Base-by-base conservation (phyloP, 1,140 invertebrate genomes). In the Bombus sibiricus region DNA sequence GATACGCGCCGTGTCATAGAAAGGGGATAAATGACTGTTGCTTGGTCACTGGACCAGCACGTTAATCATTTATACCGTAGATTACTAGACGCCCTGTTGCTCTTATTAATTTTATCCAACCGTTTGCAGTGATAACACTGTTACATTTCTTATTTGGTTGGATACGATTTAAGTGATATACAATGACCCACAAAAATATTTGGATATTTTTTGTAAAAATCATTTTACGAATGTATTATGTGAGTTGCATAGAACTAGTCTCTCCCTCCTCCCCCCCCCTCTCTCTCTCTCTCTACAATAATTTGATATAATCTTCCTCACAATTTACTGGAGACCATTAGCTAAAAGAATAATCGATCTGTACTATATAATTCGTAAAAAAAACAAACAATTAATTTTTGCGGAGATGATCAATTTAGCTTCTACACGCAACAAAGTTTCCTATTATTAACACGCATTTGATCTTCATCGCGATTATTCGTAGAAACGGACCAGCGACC, bases 61-160 rank as follows among this genome's bases (percentile, higher is more conserved):
- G 85, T 89, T 89, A 86, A 89, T 89, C 85, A 89, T 89, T 89
- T 83, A 37, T 71, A 57, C 47, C 37, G 34, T 57, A 69, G 32
- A 79, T 89, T 59, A 41, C 6, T 32, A 15, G 25, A 13, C 25
- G 28, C 12, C 12, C 10, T 43, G 71, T 74, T 41, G 34, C 34
- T 28, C 41, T n/a, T 41, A 53, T 68, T 74, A 68, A 43, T 81
- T 80, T 64, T 39, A 85, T 62, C n/a, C 53, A 13, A 47, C 28
- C 39, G 18, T 5, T 53, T n/a, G 5, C 34, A 18, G 3, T 41
- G 34, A 37, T 71, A 28, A 28, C 18, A 15, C 25, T 25, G 28
- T 32, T 5, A 22, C 43, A 28, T 12, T n/a, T 32, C 12, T 47
- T 22, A 25, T 10, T 28, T 0, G 2, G 1, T 41, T 15, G 25